Base-by-base conservation (phyloP, 2,888 invertebrate genomes). In the Anthrax anthrax region DNA sequence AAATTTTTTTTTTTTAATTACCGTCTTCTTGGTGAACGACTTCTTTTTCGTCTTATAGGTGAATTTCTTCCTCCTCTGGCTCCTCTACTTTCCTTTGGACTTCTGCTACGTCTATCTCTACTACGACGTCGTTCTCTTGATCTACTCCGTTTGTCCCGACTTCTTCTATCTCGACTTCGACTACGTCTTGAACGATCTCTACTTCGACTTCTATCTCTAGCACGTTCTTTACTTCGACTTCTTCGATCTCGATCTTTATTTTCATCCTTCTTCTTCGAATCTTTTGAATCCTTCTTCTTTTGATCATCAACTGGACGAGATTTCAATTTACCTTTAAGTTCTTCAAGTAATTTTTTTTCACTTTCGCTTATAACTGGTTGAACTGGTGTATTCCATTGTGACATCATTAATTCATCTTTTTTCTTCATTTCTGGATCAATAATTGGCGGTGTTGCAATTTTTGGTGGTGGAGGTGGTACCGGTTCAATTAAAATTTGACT, bases 321-420 rank as follows among this genome's bases (percentile, higher is more conserved):
- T 57, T 63, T 64, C 23, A 63, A 57, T 55, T 61, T 63, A 18
- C 63, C 64, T 55, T 64, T 63, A 2, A 69, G 55, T 42, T 70
- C 72, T 51, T 77, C 75, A 8, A 77, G 57, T 10, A 78, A 61
- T 53, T 75, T 74, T 50, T 75, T 69, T 52, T 78, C 77, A 42
- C 67, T 72, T 4, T 75, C 75, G 46, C 72, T 72, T 37, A 77
- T 72, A 3, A 73, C 66, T 36, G 76, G 73, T 52, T 71, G 65
- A 32, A 32, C 12, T 36, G 74, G 71, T 5, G 73, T 70, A 64
- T 75, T 74, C 76, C 76, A 77, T 48, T 75, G 72, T 1, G 71
- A 67, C 18, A 75, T 56, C 23, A 71, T 59, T 57, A 71, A 60
- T 58, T 78, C 78, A 60, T 78, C 77, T 53, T 56, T 63, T 38